Evolutionary conservation across 2,113 vertebrate genomes (phyloP), one percentile per base, ranked within the genome.

Genomic region (Eulemur rufifrons): DNA sequence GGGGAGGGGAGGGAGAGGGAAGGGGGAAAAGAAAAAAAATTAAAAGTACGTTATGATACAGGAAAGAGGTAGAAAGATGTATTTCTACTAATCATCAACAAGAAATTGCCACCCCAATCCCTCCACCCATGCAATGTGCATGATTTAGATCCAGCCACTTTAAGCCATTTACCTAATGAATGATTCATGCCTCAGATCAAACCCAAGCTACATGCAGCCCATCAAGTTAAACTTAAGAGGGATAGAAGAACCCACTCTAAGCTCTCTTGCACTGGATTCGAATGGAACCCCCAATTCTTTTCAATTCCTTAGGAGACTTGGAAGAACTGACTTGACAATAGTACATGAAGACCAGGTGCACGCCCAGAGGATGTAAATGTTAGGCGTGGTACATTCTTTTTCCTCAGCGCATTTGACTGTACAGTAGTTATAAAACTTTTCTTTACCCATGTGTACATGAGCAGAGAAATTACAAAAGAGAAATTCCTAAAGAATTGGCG

Each of bases 301-400:
- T 69, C 8, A 42, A 54, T 90, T 96, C 87, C 25, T 83, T 56
- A 47, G 47, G 37, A 83, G 61, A 64, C 13, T 47, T 47, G 74
- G 14, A 88, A 86, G 50, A 92, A 63, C 23, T n/a, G 39, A 47
- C 5, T 29, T 56, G 39, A 39, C 7, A 61, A 5, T 27, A n/a
- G 13, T 32, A 6, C 4, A 18, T 8, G 12, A 34, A 78, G 71
- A 32, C 2, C 20, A 42, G 5, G 21, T 8, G 2, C 17, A 0
- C 37, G 29, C 42, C 10, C 42, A 42, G 2, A 56, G 10, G 9
- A 59, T 63, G 2, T 23, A 18, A 29, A 69, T 14, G 4, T 34
- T 13, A n/a, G 37, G 4, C 29, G 32, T 13, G 18, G 14, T 13
- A 37, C 17, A 5, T 8, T 20, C 9, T 59, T 81, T 85, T 20